Evolutionary conservation across 2,113 vertebrate species (phyloP), one percentile per base, ranked within the genome.

Genomic region (Megatriorchis doriae): DNA sequence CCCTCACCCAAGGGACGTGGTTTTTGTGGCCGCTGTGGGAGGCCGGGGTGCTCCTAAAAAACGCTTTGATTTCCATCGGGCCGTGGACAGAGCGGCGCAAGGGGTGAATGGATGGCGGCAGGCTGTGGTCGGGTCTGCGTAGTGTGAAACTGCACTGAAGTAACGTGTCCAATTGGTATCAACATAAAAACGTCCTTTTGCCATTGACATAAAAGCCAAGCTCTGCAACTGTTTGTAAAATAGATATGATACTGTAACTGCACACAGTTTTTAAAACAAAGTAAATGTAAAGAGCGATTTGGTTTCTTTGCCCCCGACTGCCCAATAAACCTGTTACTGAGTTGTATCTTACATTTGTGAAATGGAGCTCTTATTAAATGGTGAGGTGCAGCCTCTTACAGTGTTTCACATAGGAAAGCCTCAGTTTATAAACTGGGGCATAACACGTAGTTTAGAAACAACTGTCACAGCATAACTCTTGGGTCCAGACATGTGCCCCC

Each of bases 111-210:
- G 36, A 3, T 23, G 81, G 70, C 50, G 67, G 81, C 45, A 11
- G 34, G 8, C 3, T 6, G 34, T 8, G 26, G 13, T 34, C 16
- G 2, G 11, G 0, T 16, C 25, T 7, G 13, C 2, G 38, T 15
- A 5, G 13, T 0, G 0, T 36, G 16, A 3, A 47, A 16, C 3
- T 0, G 7, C 7, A 0, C 15, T 2, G 0, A 3, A 47, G 10
- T 10, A 2, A 11, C 1, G 6, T 19, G 43, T 16, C 12, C 2
- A 2, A 4, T 15, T 4, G 7, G 3, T 27, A 1, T 3, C 16
- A 10, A 8, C 3, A 1, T 14, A 5, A 17, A 70, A 53, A 6
- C 0, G 1, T 0, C 11, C 2, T 36, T 21, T 58, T 23, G 23
- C 7, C 2, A 0, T 5, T 8, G 31, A 2, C 1, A 0, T 3